A percentile compares a stretch with the other conserved stretches of the same genome.
Conservation (phyloP, 2,888 invertebrate genomes). For the Chrysina gloriosa region DNA sequence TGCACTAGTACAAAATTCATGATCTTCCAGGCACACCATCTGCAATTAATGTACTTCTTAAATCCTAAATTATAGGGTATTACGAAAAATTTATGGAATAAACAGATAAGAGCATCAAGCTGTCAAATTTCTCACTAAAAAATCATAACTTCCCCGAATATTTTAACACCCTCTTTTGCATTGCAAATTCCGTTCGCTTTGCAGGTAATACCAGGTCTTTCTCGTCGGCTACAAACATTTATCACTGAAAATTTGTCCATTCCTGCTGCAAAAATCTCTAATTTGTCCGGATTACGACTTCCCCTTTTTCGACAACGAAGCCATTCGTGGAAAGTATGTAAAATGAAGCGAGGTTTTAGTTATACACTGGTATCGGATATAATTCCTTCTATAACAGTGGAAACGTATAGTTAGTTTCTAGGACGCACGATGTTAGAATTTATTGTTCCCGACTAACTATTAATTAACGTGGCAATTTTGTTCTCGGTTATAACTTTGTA, state of each 20-base stretch:
- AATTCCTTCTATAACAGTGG: background rate
- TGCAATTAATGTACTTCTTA: no score
- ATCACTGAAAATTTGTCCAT: no score
- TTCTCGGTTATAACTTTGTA: no score
- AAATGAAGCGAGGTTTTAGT: no score
- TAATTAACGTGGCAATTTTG: conserved; percentile 7
- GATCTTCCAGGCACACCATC: no score
- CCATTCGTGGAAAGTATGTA: no score
- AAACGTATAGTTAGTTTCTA: background rate
- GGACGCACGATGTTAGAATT: background rate
- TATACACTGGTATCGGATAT: background rate
- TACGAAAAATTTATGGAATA: no score
- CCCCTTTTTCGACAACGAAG: background rate
- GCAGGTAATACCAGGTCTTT: no score
- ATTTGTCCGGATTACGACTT: background rate
- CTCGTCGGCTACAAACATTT: no score
- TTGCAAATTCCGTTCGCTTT: background rate
- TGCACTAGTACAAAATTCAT: no score
- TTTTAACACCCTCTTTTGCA: background rate
- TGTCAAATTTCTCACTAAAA: background rate
- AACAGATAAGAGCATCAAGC: no score
- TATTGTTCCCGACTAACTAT: conserved; percentile 1
- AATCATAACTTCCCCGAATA: background rate
- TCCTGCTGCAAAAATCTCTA: background rate
- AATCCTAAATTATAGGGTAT: no score